Evolutionary conservation across 2,888 invertebrate genomes (phyloP).

Genomic region (Netelia virgata): DNA sequence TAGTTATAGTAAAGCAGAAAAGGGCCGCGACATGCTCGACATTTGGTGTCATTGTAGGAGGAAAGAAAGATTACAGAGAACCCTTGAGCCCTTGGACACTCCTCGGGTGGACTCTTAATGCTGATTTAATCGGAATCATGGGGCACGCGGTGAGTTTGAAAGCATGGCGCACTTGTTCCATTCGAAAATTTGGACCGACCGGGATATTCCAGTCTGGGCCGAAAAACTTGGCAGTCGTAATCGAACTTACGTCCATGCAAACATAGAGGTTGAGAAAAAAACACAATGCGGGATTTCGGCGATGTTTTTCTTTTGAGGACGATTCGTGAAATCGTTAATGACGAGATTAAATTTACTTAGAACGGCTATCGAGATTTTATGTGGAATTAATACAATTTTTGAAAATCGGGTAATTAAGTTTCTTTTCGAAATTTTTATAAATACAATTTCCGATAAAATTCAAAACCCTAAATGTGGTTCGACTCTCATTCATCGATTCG

Average conservation of each 20-base stretch:
- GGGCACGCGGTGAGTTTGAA: constrained; percentile 52
- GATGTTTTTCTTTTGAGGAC: no score
- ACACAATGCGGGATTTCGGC: no score
- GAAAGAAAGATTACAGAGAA: constrained; percentile 56
- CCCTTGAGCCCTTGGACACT: constrained; percentile 66
- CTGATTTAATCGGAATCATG: constrained; percentile 83
- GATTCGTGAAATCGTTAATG: no score
- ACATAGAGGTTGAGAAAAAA: no score
- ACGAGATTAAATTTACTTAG: no score
- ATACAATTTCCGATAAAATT: no score
- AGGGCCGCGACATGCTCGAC: constrained; percentile 74
- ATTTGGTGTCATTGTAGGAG: constrained; percentile 83
- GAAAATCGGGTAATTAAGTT: no score
- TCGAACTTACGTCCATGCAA: not conserved
- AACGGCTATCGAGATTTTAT: no score
- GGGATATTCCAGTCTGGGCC: not conserved
- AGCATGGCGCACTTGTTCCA: constrained; percentile 41
- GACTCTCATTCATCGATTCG: no score
- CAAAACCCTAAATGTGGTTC: no score
- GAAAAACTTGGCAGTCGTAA: not conserved
- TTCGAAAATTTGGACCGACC: constrained; percentile 32
- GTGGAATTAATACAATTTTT: no score
- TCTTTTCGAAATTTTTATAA: no score
- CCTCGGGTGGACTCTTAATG: constrained; percentile 76
- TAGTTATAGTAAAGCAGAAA: constrained; percentile 43